Evolutionary conservation across 2,888 invertebrate species (phyloP).

Genomic region (Dimorphilus gyrociliatus): DNA sequence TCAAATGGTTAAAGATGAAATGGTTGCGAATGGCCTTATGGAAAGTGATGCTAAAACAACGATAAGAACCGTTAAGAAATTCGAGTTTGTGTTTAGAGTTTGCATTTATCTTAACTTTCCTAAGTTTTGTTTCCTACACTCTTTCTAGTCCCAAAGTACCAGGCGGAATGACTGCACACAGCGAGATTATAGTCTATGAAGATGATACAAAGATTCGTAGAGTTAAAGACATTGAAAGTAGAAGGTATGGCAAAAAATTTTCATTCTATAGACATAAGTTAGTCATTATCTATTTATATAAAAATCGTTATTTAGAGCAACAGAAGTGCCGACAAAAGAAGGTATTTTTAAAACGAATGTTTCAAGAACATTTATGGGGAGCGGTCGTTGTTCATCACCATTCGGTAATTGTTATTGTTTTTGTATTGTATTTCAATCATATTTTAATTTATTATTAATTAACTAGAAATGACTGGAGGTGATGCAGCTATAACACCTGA

Average conservation of each 20-base stretch:
- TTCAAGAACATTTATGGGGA: slow-evolving; percentile 24
- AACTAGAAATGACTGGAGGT: slow-evolving; percentile 8
- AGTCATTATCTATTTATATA: slow-evolving; percentile 2
- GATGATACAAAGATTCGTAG: slow-evolving; percentile 10
- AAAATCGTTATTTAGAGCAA: slow-evolving; percentile 13
- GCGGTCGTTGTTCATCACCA: slow-evolving; percentile 22
- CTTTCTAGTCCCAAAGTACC: slow-evolving; percentile 22
- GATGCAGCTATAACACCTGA: slow-evolving; percentile 25
- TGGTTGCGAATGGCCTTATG: too few species aligned
- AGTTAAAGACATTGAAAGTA: not conserved
- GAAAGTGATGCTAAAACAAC: slow-evolving; percentile 22
- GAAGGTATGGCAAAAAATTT: not conserved
- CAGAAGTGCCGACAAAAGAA: slow-evolving; percentile 20
- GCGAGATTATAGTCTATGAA: slow-evolving; percentile 31
- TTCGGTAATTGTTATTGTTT: slow-evolving; percentile 19
- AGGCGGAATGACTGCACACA: slow-evolving; percentile 18
- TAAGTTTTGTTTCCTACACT: too few species aligned
- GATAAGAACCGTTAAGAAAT: slow-evolving; percentile 23
- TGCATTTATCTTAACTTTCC: too few species aligned
- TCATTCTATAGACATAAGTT: not conserved
- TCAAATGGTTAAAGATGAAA: slow-evolving; percentile 24
- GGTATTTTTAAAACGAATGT: slow-evolving; percentile 20
- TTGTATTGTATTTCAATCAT: not conserved
- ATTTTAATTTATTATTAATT: not conserved
- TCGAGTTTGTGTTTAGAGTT: too few species aligned